Evolutionary conservation across 2,113 vertebrate species (phyloP), one percentile per base, ranked within the genome.

Genomic region (Sceloporus tristichus): DNA sequence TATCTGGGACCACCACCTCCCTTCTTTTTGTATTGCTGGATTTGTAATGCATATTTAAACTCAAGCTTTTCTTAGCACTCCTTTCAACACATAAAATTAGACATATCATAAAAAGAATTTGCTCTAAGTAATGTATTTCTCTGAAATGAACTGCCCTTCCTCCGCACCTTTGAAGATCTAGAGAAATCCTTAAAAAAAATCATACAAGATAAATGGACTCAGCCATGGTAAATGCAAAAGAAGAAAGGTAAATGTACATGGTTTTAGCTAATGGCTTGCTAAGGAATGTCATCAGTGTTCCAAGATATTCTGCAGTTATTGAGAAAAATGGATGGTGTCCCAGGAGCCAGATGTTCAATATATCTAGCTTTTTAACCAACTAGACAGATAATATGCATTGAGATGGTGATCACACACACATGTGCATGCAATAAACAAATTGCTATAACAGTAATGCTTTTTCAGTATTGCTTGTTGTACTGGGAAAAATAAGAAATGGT

Each of bases 181-280:
- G 16, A 54, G 19, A 18, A 6, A 23, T 59, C 23, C 68, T 71
- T 71, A 13, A 62, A 14, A 62, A 14, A 27, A 53, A 48, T 34
- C 34, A 83, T 0, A 25, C 23, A 81, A 80, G 11, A 6, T 76
- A 84, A 91, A 70, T 71, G 79, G 90, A 3, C 2, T 75, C 7
- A 21, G n/a, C 78, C 2, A 4, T 79, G 14, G 80, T 86, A 84
- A 90, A 88, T 75, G 73, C 6, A 86, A 53, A 68, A 38, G 73
- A 21, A 6, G 27, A 48, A 70, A 77, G 62, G 5, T 48, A 87
- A 82, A 87, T 82, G 79, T 40, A 90, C 91, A 81, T 14, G 88
- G 62, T 4, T 23, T 91, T 19, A 40, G 18, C 70, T 79, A 88
- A 81, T 68, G 79, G 3, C 13, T 34, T 91, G 40, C 23, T 59